Evolutionary conservation across 2,888 invertebrate genomes (phyloP), one percentile per base, ranked within the genome.

Genomic region (Platycheirus rosarum): DNA sequence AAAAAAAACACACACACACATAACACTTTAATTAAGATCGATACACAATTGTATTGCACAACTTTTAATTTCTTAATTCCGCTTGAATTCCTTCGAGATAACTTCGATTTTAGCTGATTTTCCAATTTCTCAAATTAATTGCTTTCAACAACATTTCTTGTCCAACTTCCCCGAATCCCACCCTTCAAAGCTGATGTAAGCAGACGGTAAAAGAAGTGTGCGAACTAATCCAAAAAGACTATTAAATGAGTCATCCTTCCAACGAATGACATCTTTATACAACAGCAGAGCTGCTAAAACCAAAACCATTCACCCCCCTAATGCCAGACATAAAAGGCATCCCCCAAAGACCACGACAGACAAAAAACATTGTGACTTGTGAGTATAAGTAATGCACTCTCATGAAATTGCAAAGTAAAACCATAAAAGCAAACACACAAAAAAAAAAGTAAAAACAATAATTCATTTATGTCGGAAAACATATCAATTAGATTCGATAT

Each of bases 401-500:
- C 77, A 55, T 55, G 62, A 51, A 82, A 71, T 62, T 48, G 70
- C 60, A 60, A 40, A 60, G 32, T 42, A 49, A 37, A 29, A 73
- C 42, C 44, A 60, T 57, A 57, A 57, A 57, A 57, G 29, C 20
- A 35, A 35, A 35, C n/a, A n/a, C n/a, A n/a, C n/a, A 51, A n/a
- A 49, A 3, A 14, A 66, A 40, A 51, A 48, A 68, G 42, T 62
- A 79, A 71, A 55, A 63, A 62, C 82, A 77, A 77, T 82, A 82
- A 68, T 82, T 82, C 77, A 82, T 82, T 82, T 77, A 77, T 77
- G 82, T 73, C 77, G 77, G 71, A 69, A 73, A 82, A 82, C 77
- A 77, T 82, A 82, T 82, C 82, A 82, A 82, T 82, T 82, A 77
- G 68, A 82, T 82, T 73, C 77, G 82, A 77, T 82, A 77, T 77